These are phyloP conservation scores for Euura lappo DNA, from an alignment of 1,140 invertebrate species.

Conservation along the genomic window DNA sequence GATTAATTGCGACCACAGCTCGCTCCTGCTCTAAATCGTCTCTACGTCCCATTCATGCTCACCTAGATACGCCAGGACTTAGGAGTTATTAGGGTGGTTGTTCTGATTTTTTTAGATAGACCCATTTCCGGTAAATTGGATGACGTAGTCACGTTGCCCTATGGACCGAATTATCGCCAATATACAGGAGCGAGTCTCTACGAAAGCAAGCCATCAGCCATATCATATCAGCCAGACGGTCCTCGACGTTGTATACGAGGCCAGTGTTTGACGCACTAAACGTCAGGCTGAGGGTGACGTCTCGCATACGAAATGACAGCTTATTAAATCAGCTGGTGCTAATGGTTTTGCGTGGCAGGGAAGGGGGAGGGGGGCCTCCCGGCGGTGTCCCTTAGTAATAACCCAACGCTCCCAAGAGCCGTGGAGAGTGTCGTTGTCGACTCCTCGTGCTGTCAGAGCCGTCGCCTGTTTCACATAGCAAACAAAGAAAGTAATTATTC, in stretches of 20 bases:
- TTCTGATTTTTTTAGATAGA: too few species aligned
- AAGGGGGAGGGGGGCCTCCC: neutral
- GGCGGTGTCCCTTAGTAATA: too few species aligned
- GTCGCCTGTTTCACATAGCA: neutral
- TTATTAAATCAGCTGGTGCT: slow-evolving; percentile 3
- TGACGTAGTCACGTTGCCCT: too few species aligned
- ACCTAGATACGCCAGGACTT: too few species aligned
- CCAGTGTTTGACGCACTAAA: neutral
- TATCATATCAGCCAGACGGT: neutral
- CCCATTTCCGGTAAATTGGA: too few species aligned
- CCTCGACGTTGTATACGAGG: neutral
- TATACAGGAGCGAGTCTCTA: too few species aligned
- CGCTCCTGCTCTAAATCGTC: neutral
- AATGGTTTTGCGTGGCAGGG: neutral
- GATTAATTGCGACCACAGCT: neutral
- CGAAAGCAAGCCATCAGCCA: too few species aligned
- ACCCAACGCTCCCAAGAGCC: neutral
- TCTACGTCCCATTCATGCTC: too few species aligned
- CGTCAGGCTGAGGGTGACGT: neutral
- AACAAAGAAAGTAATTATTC: slow-evolving; percentile 7
- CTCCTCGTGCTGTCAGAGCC: neutral
- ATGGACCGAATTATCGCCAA: too few species aligned
- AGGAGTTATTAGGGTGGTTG: too few species aligned
- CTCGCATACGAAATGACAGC: slow-evolving; percentile 4
- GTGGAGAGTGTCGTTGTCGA: neutral